Evolutionary conservation across 2,888 invertebrate species (phyloP), one percentile per base, ranked within the genome.

Genomic region (Caenorhabditis doughertyi): DNA sequence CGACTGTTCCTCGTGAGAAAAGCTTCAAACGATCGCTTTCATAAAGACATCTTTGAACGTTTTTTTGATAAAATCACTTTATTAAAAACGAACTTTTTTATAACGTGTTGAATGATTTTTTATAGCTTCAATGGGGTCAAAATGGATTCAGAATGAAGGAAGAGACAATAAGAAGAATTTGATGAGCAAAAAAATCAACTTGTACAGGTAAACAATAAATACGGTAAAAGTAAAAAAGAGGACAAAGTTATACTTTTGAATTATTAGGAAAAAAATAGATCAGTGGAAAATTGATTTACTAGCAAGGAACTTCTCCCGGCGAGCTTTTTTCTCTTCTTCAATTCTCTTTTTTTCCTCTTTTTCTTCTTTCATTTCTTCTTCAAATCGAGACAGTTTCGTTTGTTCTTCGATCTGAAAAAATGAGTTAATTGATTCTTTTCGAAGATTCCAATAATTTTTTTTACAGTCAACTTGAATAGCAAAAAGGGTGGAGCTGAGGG

Each of bases 291-390:
- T 68, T 3, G 83, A 86, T 56, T 85, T 85, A 60, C 58, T 85
- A 53, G 85, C 86, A n/a, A 85, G 81, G 76, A 88, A 88, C 65
- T 87, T 86, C 70, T 86, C 83, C 4, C 84, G 73, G 13, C 86
- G 68, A 47, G 77, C 71, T 23, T 80, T 81, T 71, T 81, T 84
- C 68, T 88, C 88, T 27, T 87, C 87, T 27, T 88, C 88, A 9
- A 67, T 73, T 18, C 76, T 60, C 49, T 80, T 77, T 53, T 81
- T 77, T 44, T 88, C 86, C 62, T 86, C 86, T 70, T 88, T 86
- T 70, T 88, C 88, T 44, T 85, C 79, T n/a, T 77, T 74, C 81
- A 88, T 88, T 62, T 88, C 88, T 53, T 86, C 87, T 42, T 88
- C 88, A 56, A 87, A 88, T 35, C 79, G 76, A 29, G 87, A 87